A percentile compares a stretch with the other conserved stretches of the same genome.
These are phyloP conservation scores for Andrena dorsata DNA, from an alignment of 2,888 invertebrate genomes.

Conservation along the genomic window DNA sequence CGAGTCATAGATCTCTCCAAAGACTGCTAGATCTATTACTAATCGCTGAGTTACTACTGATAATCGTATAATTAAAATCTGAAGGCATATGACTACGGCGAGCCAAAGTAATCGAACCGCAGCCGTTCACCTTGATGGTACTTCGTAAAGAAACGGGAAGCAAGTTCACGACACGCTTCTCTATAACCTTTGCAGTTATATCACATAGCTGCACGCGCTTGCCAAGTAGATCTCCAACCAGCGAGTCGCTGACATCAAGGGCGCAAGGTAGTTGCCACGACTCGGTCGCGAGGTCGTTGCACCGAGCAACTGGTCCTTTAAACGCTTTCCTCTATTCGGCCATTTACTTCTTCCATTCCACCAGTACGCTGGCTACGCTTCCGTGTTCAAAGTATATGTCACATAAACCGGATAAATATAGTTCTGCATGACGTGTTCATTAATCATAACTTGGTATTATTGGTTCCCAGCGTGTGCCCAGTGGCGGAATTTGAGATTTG, in stretches of 20 bases:
- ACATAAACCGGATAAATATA: too few species aligned
- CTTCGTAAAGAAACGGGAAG: not conserved
- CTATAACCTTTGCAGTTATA: not conserved
- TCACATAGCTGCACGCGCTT: not conserved
- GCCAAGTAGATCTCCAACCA: not conserved
- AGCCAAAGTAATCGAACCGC: not conserved
- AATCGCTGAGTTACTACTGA: not conserved
- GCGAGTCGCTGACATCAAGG: not conserved
- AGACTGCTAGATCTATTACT: too few species aligned
- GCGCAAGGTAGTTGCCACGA: not conserved
- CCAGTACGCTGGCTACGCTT: too few species aligned
- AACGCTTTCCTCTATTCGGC: too few species aligned
- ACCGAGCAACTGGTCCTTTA: not conserved
- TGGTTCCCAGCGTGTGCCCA: too few species aligned
- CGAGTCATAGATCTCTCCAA: too few species aligned
- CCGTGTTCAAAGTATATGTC: too few species aligned
- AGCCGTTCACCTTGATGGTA: slow-evolving; percentile 32
- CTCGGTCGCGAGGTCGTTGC: not conserved
- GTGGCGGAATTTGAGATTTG: too few species aligned
- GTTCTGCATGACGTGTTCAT: too few species aligned
- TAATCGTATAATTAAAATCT: not conserved
- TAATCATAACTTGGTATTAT: too few species aligned
- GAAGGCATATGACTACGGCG: too few species aligned
- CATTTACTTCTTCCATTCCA: too few species aligned
- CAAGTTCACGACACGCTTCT: slow-evolving; percentile 22